Conservation (phyloP, 2,113 vertebrate species). For the Oncorhynchus clarkii region DNA sequence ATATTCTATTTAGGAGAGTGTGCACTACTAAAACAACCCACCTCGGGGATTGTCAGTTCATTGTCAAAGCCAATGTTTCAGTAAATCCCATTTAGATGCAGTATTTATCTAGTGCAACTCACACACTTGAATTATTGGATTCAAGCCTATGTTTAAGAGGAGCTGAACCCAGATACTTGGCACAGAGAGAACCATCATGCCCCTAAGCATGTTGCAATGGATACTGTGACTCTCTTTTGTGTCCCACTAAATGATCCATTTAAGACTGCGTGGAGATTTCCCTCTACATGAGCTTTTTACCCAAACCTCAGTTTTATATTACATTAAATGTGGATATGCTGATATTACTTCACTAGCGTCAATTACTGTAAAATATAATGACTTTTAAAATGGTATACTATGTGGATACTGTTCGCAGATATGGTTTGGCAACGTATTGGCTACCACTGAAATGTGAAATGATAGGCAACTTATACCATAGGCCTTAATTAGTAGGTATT, state of each 20-base stretch:
- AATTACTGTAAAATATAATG: not conserved
- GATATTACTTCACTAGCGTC: not conserved
- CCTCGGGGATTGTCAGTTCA: constrained; percentile 38
- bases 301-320: not conserved
- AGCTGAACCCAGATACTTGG: constrained; percentile 64
- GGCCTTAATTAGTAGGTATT: too few species aligned
- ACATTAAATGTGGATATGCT: not conserved
- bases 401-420: too few species aligned
- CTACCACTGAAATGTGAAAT: too few species aligned
- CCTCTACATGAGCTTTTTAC: not conserved
- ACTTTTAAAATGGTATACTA: too few species aligned
- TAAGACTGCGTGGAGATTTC: constrained; percentile 47
- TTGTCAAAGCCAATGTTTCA: constrained; percentile 62
- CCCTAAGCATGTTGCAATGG: constrained; percentile 53
- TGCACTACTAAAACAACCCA: constrained; percentile 7
- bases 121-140: constrained; percentile 44
- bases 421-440: not conserved
- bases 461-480: too few species aligned
- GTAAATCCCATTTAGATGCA: constrained; percentile 62
- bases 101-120: constrained; percentile 59
- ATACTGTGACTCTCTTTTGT: constrained; percentile 49
- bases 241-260: constrained; percentile 60
- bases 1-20: not conserved
- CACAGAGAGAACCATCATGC: constrained; percentile 43
- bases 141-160: constrained; percentile 49